These are phyloP conservation scores for Oxyscelio sp. DNA, from an alignment of 2,888 invertebrate genomes.

Conservation along the genomic window DNA sequence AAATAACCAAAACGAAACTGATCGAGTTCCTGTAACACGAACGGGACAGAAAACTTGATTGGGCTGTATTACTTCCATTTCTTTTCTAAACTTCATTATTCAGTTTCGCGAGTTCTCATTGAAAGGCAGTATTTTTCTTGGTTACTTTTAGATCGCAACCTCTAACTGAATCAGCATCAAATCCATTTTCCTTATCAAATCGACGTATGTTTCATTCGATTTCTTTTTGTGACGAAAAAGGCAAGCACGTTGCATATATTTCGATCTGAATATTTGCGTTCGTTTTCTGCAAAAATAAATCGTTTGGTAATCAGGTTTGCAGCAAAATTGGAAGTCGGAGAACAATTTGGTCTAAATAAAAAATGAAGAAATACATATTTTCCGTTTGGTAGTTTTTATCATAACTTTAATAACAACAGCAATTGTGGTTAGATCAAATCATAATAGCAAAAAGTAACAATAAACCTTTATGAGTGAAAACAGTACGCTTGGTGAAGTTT, in stretches of 20 bases:
- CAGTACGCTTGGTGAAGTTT: background rate
- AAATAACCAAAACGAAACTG: slow-evolving; percentile 57
- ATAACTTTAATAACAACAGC: slow-evolving; percentile 86
- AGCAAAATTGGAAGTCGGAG: background rate
- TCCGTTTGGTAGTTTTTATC: no score
- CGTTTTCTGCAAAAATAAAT: slow-evolving; percentile 36
- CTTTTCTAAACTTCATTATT: slow-evolving; percentile 58
- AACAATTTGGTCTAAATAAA: no score
- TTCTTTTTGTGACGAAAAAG: slow-evolving; percentile 36
- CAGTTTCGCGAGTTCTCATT: slow-evolving; percentile 49
- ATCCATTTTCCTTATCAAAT: slow-evolving; percentile 66
- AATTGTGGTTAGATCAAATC: slow-evolving; percentile 14
- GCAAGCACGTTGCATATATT: slow-evolving; percentile 31
- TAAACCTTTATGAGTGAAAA: no score
- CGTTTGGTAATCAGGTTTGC: slow-evolving; percentile 14
- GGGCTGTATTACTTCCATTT: slow-evolving; percentile 57
- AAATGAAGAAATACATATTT: no score
- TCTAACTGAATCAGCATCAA: slow-evolving; percentile 55
- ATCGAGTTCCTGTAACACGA: slow-evolving; percentile 56
- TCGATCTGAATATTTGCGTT: slow-evolving; percentile 22
- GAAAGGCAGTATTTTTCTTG: slow-evolving; percentile 60
- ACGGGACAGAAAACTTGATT: slow-evolving; percentile 53
- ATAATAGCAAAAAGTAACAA: background rate
- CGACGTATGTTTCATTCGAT: slow-evolving; percentile 56
- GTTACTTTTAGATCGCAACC: slow-evolving; percentile 60